Evolutionary conservation across 2,113 vertebrate genomes (phyloP), one percentile per base, ranked within the genome.

Genomic region (Scopus umbretta): DNA sequence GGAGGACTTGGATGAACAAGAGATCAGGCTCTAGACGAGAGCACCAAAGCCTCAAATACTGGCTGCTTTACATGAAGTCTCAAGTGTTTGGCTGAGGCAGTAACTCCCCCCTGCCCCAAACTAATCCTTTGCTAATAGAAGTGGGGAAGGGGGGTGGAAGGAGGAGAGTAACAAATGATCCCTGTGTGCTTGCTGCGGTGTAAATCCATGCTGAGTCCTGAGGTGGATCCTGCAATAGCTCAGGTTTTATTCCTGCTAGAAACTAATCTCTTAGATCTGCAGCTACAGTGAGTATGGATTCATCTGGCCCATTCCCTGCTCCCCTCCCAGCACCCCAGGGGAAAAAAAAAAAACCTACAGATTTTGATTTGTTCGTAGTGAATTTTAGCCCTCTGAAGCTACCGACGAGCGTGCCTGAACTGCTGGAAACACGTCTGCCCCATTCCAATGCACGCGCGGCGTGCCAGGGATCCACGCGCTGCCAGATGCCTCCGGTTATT

Each of bases 401-500:
- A 66, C 88, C 1, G 50, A 55, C 1, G 15, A 94, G 79, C 95
- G 6, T 95, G 95, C 70, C 96, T 84, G 70, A 92, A 91, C 97
- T 43, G 88, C 91, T 91, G 91, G 91, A 72, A 94, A 95, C 95
- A 95, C 7, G 92, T 80, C 91, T 80, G 92, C 94, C 95, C 88
- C 92, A 58, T 79, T 70, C 70, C 38, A 19, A 19, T 0, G 8
- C 10, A 30, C 4, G 5, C 27, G 0, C 21, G 10, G 66, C 6
- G 4, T 87, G 91, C 91, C 97, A 97, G 78, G 55, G 78, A 88
- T 53, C 89, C 80, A 70, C 40, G 0, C 3, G 53, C 89, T 94
- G 95, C 96, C 96, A 97, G 92, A 40, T 9, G 97, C 92, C 90
- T 96, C 55, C 1, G 71, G 96, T 73, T 96, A 86, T 94, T 96